These are phyloP conservation scores for Sinocyclocheilus maitianheensis DNA, from an alignment of 2,113 vertebrate species.

Conservation along the genomic window DNA sequence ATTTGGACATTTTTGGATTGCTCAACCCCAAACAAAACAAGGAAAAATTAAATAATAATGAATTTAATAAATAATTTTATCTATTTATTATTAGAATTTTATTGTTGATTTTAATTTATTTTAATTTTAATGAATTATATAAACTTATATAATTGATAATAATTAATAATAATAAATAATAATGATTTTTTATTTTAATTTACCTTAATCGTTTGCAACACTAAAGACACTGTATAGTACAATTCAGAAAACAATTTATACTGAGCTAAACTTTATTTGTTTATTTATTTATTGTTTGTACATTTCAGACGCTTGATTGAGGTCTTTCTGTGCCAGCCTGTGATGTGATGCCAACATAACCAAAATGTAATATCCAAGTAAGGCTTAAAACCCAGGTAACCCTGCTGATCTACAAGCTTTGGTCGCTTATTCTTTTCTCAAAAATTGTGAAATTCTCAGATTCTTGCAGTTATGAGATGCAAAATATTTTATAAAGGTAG, in stretches of 20 bases:
- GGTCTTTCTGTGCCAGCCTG: not conserved
- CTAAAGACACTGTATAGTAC: not conserved
- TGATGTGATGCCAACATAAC: not conserved
- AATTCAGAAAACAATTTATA: not conserved
- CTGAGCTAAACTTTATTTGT: not conserved
- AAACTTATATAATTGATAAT: too few relatives aligned
- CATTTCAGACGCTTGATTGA: not conserved
- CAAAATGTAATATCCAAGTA: not conserved
- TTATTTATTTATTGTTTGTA: not conserved
- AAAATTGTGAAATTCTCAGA: not conserved
- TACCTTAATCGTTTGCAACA: not conserved
- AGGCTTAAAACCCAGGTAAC: not conserved
- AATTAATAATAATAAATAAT: too few relatives aligned
- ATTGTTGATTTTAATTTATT: not conserved
- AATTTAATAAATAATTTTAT: not conserved
- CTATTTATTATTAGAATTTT: not conserved
- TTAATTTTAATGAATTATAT: too few relatives aligned
- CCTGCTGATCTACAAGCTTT: conserved; percentile 19
- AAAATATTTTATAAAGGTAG: conserved; percentile 38
- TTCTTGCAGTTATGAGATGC: conserved; percentile 11
- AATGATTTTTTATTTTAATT: too few relatives aligned
- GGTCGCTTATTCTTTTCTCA: conserved; percentile 18
- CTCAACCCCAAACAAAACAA: not conserved
- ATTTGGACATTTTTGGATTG: too few relatives aligned
- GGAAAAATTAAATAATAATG: not conserved